These are phyloP conservation scores for Catamblyrhynchus diadema DNA, from an alignment of 2,797 vertebrate species.

Conservation along the genomic window DNA sequence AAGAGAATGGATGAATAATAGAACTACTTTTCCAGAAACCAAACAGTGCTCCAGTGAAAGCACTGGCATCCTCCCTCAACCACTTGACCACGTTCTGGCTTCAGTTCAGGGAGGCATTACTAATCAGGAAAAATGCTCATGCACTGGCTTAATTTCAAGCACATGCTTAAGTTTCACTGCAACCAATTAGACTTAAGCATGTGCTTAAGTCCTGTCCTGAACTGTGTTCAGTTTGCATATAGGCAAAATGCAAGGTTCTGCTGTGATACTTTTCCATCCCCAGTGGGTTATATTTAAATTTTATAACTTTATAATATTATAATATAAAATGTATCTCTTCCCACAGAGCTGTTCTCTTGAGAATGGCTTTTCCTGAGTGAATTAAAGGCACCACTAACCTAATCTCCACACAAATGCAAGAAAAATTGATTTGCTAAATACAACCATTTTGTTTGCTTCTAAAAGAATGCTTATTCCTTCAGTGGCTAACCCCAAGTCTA, in stretches of 20 bases:
- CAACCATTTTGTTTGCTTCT: constrained; percentile 45
- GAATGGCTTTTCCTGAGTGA: constrained; percentile 48
- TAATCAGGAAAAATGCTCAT: constrained; percentile 59
- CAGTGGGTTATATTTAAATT: constrained; percentile 54
- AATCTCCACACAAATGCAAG: constrained; percentile 52
- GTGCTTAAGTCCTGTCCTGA: constrained; percentile 35
- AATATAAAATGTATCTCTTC: constrained; percentile 37
- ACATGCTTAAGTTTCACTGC: constrained; percentile 59
- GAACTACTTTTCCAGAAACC: constrained; percentile 35
- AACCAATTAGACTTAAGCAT: constrained; percentile 53
- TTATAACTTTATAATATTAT: constrained; percentile 28
- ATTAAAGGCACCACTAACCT: constrained; percentile 47
- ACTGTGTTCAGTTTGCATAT: neutral
- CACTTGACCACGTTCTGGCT: constrained; percentile 36
- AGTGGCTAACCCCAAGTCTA: neutral
- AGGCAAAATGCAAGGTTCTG: constrained; percentile 37
- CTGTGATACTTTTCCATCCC: constrained; percentile 36
- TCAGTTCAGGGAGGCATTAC: constrained; percentile 48
- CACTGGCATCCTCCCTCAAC: constrained; percentile 3
- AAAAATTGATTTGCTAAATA: constrained; percentile 66
- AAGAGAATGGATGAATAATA: constrained; percentile 18
- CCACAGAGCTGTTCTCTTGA: constrained; percentile 41
- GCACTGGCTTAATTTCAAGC: constrained; percentile 58
- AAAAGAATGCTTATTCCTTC: neutral
- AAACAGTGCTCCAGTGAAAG: constrained; percentile 6